Conservation (phyloP, 2,888 invertebrate species). For the Gandaritis pyraliata region DNA sequence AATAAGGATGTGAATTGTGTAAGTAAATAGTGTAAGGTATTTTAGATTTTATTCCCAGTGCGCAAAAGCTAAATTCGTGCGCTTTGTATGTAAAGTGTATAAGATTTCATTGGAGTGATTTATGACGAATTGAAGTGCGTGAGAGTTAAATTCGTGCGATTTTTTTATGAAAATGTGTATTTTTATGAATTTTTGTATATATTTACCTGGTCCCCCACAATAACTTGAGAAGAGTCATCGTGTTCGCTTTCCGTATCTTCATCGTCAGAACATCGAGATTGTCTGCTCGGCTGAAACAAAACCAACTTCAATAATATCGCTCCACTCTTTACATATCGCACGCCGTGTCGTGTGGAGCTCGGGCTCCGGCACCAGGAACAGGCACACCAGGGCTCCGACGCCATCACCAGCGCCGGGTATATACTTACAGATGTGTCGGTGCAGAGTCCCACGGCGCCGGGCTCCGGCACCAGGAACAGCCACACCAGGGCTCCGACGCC, state of each 20-base stretch:
- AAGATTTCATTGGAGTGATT: too few relatives aligned
- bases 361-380: too few relatives aligned
- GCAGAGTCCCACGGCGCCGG: too few relatives aligned
- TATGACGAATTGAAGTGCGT: not conserved
- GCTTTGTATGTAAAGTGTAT: not conserved
- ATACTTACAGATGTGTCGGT: too few relatives aligned
- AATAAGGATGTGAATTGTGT: not conserved
- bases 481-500: too few relatives aligned
- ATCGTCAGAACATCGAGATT: conserved; percentile 51
- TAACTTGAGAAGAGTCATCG: conserved; percentile 79
- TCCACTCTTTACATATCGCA: too few relatives aligned
- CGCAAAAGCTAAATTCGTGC: not conserved
- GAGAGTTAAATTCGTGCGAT: not conserved
- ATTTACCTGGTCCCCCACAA: conserved; percentile 84
- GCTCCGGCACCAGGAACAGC: too few relatives aligned
- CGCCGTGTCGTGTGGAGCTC: too few relatives aligned
- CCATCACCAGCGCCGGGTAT: too few relatives aligned
- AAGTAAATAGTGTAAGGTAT: not conserved
- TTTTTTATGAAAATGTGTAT: not conserved
- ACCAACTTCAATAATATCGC: too few relatives aligned
- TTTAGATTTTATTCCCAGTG: conserved; percentile 1
- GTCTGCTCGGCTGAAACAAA: conserved; percentile 20
- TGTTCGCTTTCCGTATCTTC: conserved; percentile 76
- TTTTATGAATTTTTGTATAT: too few relatives aligned
- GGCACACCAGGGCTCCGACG: too few relatives aligned